These are phyloP conservation scores for Danio jaintianensis DNA, from an alignment of 2,797 vertebrate species.

Conservation along the genomic window DNA sequence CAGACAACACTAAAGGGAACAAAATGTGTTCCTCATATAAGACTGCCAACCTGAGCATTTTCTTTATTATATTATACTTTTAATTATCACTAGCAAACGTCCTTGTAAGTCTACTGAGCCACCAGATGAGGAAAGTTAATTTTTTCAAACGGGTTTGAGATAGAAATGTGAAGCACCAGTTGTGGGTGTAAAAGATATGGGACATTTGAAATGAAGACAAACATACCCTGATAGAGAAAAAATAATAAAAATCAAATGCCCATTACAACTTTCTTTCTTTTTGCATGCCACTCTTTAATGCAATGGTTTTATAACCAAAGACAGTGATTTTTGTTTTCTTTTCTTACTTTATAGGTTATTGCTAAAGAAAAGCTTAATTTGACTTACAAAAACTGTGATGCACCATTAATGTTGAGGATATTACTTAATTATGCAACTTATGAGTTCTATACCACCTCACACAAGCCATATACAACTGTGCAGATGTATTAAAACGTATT, in stretches of 20 bases:
- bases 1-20: neutral
- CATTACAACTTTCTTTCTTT: neutral
- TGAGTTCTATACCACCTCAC: conserved; percentile 18
- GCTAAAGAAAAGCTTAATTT: neutral
- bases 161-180: neutral
- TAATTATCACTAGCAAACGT: neutral
- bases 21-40: conserved; percentile 26
- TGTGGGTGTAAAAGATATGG: conserved; percentile 5
- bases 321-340: neutral
- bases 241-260: neutral
- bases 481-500: conserved; percentile 20
- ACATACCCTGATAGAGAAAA: neutral
- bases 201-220: conserved; percentile 1
- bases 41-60: conserved; percentile 48
- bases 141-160: neutral
- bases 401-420: neutral
- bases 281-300: conserved; percentile 10
- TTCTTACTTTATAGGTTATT: neutral
- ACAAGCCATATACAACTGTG: conserved; percentile 41
- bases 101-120: conserved; percentile 4
- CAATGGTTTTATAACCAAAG: conserved; percentile 4
- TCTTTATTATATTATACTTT: conserved; percentile 15
- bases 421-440: neutral
- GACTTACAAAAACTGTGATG: conserved; percentile 25
- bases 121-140: neutral